Base-by-base conservation (phyloP, 2,797 vertebrate genomes). In the Alca torda region DNA sequence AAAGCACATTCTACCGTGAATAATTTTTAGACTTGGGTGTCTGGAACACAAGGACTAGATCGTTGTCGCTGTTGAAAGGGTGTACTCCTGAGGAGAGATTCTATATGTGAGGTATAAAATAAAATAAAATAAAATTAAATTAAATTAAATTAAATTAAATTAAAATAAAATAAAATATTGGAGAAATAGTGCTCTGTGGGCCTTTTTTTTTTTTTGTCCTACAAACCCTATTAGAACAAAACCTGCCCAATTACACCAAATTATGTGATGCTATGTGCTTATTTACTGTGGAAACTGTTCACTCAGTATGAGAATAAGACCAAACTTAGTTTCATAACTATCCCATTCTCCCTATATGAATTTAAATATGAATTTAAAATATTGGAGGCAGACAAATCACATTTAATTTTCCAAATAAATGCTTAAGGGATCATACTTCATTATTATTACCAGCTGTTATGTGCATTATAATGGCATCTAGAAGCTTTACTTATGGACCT, bases 351-450 rank as follows among this genome's bases (percentile, higher is more conserved):
- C 5, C 53, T 13, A 17, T 53, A 85, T 48, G 23, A 80, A 87
- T 89, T 84, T 87, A 67, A 95, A 77, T 59, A 46, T 4, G n/a
- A 91, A 83, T 67, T 74, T 30, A 54, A 92, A 95, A 73, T 73
- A 82, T 11, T 39, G 10, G 45, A 92, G 28, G 43, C 56, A 80
- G 33, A 31, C 0, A 89, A 85, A 89, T 59, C 5, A 1, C 6
- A 41, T 48, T 10, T 80, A 37, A 56, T 89, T 80, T 91, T 69
- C 31, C 25, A 77, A 59, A 84, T 4, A 84, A 84, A 59, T 56
- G n/a, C 25, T 41, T 10, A 23, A 73, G 35, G 23, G 17, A 33
- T 65, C 20, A 17, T n/a, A 56, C 6, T 56, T 93, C 24, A 37
- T 63, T 70, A 43, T 61, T 83, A 77, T 77, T 63, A 33, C 15